Percentiles rank a stretch among this genome's conserved stretches.
Conservation (phyloP, 1,140 invertebrate genomes). For the Chionoecetes opilio region DNA sequence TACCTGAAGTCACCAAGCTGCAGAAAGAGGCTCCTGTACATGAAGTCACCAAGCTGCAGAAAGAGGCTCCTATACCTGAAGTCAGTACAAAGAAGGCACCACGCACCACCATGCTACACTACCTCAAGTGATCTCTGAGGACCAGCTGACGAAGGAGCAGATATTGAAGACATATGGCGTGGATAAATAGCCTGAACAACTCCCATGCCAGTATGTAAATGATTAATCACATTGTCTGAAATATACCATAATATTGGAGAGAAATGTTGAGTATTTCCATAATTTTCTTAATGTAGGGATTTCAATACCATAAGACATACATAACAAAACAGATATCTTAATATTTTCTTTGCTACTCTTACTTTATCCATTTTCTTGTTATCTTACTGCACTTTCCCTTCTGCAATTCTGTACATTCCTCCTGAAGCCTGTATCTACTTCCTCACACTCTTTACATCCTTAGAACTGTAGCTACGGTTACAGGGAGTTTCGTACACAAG, state of each 20-base stretch:
- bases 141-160: constrained; percentile 67
- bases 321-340: too few relatives aligned
- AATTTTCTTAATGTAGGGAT: too few relatives aligned
- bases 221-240: background rate
- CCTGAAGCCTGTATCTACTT: too few relatives aligned
- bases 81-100: background rate
- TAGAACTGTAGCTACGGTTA: too few relatives aligned
- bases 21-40: too few relatives aligned
- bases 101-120: background rate
- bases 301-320: too few relatives aligned
- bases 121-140: constrained; percentile 52
- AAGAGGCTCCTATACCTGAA: background rate
- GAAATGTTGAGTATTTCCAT: too few relatives aligned
- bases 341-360: too few relatives aligned
- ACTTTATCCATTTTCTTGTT: background rate
- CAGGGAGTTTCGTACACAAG: too few relatives aligned
- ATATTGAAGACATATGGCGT: constrained; percentile 68
- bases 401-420: too few relatives aligned
- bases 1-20: too few relatives aligned
- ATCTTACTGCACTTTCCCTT: background rate
- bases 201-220: constrained; percentile 77
- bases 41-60: background rate
- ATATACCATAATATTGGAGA: background rate
- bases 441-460: too few relatives aligned
- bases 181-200: constrained; percentile 73